Conservation (phyloP, 2,113 vertebrate species). For the Cnemophilus loriae region DNA sequence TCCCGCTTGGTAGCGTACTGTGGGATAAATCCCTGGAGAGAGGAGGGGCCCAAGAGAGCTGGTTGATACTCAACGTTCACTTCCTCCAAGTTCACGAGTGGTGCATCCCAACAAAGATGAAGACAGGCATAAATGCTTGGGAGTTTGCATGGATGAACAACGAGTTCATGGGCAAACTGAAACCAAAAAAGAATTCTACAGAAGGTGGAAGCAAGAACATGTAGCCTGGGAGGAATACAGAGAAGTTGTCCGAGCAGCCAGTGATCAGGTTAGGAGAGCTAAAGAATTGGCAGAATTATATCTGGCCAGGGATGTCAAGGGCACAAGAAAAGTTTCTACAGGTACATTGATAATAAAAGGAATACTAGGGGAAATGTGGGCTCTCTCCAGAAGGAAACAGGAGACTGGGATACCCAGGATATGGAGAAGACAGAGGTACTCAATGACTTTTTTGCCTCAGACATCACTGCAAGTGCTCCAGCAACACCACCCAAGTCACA, state of each 20-base stretch:
- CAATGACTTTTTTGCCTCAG: not conserved
- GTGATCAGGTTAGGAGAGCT: not conserved
- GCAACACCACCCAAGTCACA: not conserved
- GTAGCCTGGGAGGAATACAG: not conserved
- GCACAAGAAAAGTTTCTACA: not conserved
- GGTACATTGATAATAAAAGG: not conserved
- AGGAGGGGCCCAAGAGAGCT: not conserved
- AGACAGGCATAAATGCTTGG: not conserved
- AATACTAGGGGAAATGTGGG: not conserved
- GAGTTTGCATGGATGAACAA: not conserved
- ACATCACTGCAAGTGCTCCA: not conserved
- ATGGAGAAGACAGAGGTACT: not conserved
- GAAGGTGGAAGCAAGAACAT: not conserved
- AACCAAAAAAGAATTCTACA: not conserved
- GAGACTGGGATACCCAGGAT: not conserved
- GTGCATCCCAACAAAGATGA: not conserved
- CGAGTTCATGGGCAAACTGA: not conserved
- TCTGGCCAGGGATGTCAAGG: not conserved
- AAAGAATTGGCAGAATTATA: not conserved
- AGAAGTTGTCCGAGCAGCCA: not conserved
- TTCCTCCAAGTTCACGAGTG: not conserved
- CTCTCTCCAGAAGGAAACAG: not conserved
- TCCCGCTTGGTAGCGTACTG: not conserved
- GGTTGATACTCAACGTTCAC: not conserved
- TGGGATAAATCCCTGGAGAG: not conserved